A percentile compares a stretch with the other conserved stretches of the same genome.
Evolutionary conservation across 2,888 invertebrate genomes (phyloP).

Genomic region (Lithosia quadra): DNA sequence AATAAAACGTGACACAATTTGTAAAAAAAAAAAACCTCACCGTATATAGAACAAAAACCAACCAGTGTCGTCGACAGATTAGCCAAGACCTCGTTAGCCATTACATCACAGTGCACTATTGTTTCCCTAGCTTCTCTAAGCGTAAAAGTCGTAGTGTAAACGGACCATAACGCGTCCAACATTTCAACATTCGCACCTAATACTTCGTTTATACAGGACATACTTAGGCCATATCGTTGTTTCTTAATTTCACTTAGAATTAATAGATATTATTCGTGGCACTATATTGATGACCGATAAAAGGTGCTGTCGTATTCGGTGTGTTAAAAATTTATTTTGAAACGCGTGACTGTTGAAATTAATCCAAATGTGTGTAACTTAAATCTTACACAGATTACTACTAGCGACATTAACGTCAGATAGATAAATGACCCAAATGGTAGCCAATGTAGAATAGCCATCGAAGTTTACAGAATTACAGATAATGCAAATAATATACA

Average conservation of each 20-base stretch:
- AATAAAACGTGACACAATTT: neutral
- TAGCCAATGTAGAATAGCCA: too few species aligned
- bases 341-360: constrained; percentile 21
- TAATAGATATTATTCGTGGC: constrained; percentile 43
- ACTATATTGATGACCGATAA: constrained; percentile 29
- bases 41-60: neutral
- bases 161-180: constrained; percentile 55
- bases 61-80: neutral
- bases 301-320: constrained; percentile 39
- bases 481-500: too few species aligned
- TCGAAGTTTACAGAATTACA: neutral
- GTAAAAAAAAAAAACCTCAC: neutral
- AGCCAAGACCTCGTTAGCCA: neutral
- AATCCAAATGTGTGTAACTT: neutral
- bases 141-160: constrained; percentile 21
- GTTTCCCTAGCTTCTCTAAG: neutral
- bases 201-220: constrained; percentile 24
- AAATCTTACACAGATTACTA: neutral
- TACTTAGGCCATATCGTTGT: constrained; percentile 49
- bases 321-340: constrained; percentile 17
- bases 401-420: neutral
- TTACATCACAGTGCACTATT: constrained; percentile 1
- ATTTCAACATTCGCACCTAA: constrained; percentile 69
- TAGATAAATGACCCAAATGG: neutral
- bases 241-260: constrained; percentile 48